Evolutionary conservation across 2,888 invertebrate species (phyloP).

Genomic region (Tridacna gigas): DNA sequence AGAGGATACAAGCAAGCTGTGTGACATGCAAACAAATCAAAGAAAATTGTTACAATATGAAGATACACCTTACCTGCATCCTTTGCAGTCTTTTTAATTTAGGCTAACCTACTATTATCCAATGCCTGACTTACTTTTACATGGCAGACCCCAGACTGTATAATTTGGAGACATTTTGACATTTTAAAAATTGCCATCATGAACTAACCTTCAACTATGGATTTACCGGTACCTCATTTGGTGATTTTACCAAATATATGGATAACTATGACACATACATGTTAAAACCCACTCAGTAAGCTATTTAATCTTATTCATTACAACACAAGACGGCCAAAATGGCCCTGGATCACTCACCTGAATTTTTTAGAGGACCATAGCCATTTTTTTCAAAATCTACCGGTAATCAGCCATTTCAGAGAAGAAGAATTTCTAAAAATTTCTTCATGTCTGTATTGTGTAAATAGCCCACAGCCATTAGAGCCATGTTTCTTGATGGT

Average conservation of each 20-base stretch:
- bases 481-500: too few species aligned
- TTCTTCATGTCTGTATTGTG: too few species aligned
- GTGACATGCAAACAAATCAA: conserved; percentile 1
- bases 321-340: too few species aligned
- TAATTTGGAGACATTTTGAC: background rate
- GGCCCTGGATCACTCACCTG: too few species aligned
- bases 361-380: too few species aligned
- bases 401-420: too few species aligned
- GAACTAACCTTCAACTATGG: background rate
- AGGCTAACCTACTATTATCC: background rate
- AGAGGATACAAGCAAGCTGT: conserved; percentile 4
- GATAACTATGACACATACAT: background rate
- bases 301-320: background rate
- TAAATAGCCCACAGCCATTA: too few species aligned
- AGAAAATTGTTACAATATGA: background rate
- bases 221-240: background rate
- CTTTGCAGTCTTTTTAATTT: background rate
- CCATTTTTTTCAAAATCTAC: too few species aligned
- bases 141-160: background rate
- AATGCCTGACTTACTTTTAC: background rate
- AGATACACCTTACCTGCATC: background rate
- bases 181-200: background rate
- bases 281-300: conserved; percentile 1
- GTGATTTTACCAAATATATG: background rate
- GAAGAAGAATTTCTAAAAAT: too few species aligned